These are phyloP conservation scores for Luidia sarsii DNA, from an alignment of 53 echinoderm and acorn worm species.

Conservation along the genomic window DNA sequence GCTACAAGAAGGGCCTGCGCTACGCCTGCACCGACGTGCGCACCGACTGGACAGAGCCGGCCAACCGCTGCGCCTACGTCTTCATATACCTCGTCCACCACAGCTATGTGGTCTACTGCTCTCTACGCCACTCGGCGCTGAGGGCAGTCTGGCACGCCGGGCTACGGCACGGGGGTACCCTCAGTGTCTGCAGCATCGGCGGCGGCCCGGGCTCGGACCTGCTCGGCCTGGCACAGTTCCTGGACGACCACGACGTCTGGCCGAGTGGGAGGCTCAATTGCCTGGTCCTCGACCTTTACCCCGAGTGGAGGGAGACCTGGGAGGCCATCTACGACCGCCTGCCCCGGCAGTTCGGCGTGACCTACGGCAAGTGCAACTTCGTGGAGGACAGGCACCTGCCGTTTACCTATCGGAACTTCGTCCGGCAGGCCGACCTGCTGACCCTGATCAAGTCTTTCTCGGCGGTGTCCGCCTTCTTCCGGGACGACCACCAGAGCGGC, in stretches of 20 bases:
- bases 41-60: background rate
- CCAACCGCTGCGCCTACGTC: conserved; percentile 19
- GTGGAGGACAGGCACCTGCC: no score
- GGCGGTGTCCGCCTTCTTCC: conserved; percentile 8
- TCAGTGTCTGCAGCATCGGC: conserved; percentile 31
- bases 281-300: conserved; percentile 25
- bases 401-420: background rate
- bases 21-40: background rate
- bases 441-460: conserved; percentile 25
- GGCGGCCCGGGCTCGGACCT: conserved; percentile 41
- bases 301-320: conserved; percentile 26
- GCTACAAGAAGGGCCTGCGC: background rate
- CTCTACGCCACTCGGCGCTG: background rate
- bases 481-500: background rate
- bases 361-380: conserved; percentile 9
- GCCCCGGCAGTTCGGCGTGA: background rate
- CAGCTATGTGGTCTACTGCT: conserved; percentile 1
- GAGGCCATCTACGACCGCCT: background rate
- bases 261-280: background rate
- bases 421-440: conserved; percentile 19
- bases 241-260: background rate
- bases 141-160: background rate
- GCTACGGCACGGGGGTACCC: background rate
- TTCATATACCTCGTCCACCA: conserved; percentile 2
- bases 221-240: conserved; percentile 18